Conservation (phyloP, 2,113 vertebrate species). For the Cynopterus brachyotis region DNA sequence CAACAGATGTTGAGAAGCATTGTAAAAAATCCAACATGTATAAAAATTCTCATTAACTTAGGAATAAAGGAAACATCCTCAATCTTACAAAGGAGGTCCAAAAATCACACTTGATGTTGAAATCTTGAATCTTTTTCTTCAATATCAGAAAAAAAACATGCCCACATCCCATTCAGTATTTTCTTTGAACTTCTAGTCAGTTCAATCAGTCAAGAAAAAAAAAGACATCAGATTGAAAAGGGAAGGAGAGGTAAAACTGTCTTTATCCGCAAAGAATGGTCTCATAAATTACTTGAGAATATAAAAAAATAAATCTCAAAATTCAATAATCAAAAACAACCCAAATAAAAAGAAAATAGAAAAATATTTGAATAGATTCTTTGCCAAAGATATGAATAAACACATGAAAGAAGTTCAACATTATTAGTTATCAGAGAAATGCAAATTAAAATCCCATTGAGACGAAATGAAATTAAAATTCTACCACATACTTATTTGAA, state of each 20-base stretch:
- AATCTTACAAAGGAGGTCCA: neutral
- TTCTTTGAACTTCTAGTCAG: neutral
- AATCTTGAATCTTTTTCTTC: neutral
- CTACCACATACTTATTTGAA: neutral
- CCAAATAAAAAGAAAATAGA: neutral
- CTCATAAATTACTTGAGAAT: neutral
- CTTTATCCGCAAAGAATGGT: neutral
- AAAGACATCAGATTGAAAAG: neutral
- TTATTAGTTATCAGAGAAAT: neutral
- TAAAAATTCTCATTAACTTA: neutral
- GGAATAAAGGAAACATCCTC: neutral
- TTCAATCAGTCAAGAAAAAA: neutral
- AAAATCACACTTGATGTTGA: neutral
- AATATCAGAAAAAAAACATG: neutral
- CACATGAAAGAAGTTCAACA: neutral
- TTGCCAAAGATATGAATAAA: neutral
- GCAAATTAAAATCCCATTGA: neutral
- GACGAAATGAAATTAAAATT: neutral
- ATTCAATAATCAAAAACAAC: neutral
- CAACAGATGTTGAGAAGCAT: neutral
- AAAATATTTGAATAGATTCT: neutral
- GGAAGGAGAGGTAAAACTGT: neutral
- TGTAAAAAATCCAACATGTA: neutral
- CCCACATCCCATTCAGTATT: neutral
- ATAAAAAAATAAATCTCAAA: neutral